Conservation (phyloP, 2,113 vertebrate species). For the Spea multiplicata region DNA sequence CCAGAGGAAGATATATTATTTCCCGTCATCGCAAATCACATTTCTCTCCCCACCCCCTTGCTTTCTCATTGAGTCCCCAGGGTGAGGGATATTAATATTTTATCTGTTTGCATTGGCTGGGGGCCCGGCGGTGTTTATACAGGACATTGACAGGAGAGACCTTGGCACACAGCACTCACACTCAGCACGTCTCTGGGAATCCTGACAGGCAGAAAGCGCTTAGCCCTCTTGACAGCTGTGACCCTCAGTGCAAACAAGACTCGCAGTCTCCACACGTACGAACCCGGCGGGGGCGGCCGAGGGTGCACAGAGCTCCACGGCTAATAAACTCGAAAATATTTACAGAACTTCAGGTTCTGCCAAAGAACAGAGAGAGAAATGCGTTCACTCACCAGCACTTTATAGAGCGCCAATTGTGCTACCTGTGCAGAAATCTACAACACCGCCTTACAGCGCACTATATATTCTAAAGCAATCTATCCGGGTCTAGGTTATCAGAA, state of each 20-base stretch:
- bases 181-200: constrained; percentile 29
- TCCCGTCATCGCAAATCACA: too few species aligned
- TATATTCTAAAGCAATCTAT: too few species aligned
- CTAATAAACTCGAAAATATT: neutral
- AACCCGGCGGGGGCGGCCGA: neutral
- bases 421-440: too few species aligned
- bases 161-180: constrained; percentile 13
- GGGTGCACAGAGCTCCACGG: neutral
- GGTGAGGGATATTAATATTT: constrained; percentile 22
- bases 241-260: constrained; percentile 33
- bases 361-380: neutral
- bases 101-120: constrained; percentile 23
- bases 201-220: constrained; percentile 23
- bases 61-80: neutral
- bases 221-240: constrained; percentile 11
- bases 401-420: too few species aligned
- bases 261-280: constrained; percentile 25
- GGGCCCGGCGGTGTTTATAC: neutral
- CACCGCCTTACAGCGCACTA: too few species aligned
- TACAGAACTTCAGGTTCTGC: constrained; percentile 8
- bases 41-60: neutral
- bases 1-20: too few species aligned
- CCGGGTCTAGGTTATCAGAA: too few species aligned
- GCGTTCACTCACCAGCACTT: neutral
- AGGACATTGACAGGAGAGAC: constrained; percentile 7